These are phyloP conservation scores for Catostomus latipinnis DNA, from an alignment of 2,797 vertebrate genomes.

Conservation along the genomic window DNA sequence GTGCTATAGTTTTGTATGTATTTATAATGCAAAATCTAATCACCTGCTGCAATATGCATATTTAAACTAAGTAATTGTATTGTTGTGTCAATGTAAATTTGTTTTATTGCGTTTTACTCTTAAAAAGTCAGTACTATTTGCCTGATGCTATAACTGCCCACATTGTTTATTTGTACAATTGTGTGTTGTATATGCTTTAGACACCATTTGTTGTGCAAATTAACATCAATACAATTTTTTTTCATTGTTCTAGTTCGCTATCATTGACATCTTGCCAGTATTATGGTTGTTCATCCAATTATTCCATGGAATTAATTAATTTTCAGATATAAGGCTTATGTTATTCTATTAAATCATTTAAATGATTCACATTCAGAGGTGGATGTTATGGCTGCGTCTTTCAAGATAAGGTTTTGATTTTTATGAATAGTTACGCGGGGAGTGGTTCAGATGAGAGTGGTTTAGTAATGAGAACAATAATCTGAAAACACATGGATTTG, in stretches of 20 bases:
- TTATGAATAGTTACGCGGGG: constrained; percentile 10
- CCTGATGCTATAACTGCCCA: no score
- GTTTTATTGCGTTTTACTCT: no score
- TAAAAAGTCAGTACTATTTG: no score
- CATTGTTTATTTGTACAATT: no score
- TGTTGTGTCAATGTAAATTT: no score
- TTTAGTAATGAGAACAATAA: constrained; percentile 43
- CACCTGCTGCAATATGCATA: no score
- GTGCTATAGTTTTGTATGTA: no score
- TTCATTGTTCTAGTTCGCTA: not conserved
- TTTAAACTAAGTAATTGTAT: no score
- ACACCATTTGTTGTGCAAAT: not conserved
- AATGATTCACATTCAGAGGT: constrained; percentile 9
- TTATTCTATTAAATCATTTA: not conserved
- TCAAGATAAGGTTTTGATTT: constrained; percentile 16
- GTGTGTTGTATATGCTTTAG: constrained; percentile 2
- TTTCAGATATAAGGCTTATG: not conserved
- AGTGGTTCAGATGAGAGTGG: constrained; percentile 31
- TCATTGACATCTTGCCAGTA: not conserved
- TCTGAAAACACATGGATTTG: constrained; percentile 28
- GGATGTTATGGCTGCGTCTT: not conserved
- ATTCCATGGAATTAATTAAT: not conserved
- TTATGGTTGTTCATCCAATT: not conserved
- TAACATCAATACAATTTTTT: constrained; percentile 26
- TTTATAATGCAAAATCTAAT: no score